Evolutionary conservation across 2,888 invertebrate species (phyloP).

Genomic region (Eilema depressum): DNA sequence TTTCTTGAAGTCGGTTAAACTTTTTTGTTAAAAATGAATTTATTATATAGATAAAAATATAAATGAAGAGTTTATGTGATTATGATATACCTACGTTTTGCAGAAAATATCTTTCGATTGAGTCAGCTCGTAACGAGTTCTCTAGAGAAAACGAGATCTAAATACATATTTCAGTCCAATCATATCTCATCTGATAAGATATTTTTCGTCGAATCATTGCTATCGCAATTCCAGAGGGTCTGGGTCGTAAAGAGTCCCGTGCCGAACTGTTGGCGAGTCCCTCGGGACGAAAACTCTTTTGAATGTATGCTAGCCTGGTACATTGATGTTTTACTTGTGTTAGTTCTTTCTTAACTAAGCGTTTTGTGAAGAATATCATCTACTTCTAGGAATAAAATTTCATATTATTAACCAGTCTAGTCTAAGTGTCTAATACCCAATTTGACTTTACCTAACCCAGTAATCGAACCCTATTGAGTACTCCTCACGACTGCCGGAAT

Average conservation of each 20-base stretch:
- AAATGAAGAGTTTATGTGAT: too few species aligned
- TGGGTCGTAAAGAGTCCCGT: slow-evolving; percentile 41
- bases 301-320: slow-evolving; percentile 33
- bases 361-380: not conserved
- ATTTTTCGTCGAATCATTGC: slow-evolving; percentile 20
- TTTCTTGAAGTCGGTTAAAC: too few species aligned
- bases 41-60: too few species aligned
- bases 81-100: not conserved
- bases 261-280: slow-evolving; percentile 33
- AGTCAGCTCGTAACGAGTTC: not conserved
- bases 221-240: slow-evolving; percentile 33
- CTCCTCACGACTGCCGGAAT: too few species aligned
- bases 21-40: too few species aligned
- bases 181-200: slow-evolving; percentile 20
- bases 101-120: slow-evolving; percentile 8
- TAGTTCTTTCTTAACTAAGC: slow-evolving; percentile 2
- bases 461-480: not conserved
- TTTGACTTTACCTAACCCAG: not conserved
- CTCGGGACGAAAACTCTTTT: slow-evolving; percentile 28
- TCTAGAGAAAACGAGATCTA: not conserved
- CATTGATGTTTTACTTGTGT: slow-evolving; percentile 11
- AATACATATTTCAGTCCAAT: slow-evolving; percentile 20
- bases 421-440: not conserved
- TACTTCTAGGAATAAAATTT: not conserved
- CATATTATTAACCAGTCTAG: too few species aligned